Percentiles rank a stretch among this genome's conserved stretches.
Evolutionary conservation across 2,888 invertebrate species (phyloP).

Genomic region (Pristionchus exspectatus): DNA sequence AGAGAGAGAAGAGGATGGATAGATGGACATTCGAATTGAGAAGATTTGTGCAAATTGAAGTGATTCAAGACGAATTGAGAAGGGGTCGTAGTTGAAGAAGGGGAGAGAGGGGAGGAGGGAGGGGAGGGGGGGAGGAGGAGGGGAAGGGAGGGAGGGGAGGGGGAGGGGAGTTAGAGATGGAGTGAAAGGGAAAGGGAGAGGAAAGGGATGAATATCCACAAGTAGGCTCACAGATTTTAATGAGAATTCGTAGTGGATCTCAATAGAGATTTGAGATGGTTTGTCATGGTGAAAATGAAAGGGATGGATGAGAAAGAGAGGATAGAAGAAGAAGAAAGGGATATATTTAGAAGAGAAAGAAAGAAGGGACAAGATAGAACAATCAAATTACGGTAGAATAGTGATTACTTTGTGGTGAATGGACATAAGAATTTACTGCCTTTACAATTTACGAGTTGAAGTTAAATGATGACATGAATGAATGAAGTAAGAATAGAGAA

Average conservation of each 20-base stretch:
- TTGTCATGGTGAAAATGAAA: background rate
- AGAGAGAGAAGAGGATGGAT: background rate
- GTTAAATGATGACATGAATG: too few relatives aligned
- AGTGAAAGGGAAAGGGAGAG: background rate
- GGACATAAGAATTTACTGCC: background rate
- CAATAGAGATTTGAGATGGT: conserved; percentile 4
- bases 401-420: too few relatives aligned
- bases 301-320: background rate
- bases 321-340: background rate
- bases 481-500: too few relatives aligned
- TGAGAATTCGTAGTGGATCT: background rate
- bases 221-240: background rate
- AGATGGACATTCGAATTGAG: background rate
- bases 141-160: background rate
- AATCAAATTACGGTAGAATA: background rate
- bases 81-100: background rate
- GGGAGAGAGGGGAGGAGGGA: background rate
- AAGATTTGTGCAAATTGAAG: conserved; percentile 1
- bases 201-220: background rate
- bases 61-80: background rate
- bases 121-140: background rate
- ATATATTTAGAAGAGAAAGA: background rate
- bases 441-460: too few relatives aligned
- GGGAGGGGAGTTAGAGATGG: background rate
- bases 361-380: background rate